phyloP scores from a whole-genome alignment of 2,888 invertebrate species.

The Drosophila conformis region DNA sequence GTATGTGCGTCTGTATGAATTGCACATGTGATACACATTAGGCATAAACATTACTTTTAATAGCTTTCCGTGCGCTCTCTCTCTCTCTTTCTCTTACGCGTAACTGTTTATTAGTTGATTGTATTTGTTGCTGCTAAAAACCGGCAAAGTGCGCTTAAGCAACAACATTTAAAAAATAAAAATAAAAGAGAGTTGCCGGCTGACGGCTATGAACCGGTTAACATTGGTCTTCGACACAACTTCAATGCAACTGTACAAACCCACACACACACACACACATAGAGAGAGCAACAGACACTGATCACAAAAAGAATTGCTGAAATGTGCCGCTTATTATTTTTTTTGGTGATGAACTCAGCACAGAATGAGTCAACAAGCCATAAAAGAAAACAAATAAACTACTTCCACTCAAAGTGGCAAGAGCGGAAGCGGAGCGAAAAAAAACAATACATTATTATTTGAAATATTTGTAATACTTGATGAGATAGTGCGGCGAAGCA shows the following conservation, averaged over 20 bases:
- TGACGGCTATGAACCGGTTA: conserved; percentile 37
- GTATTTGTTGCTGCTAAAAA: conserved; percentile 19
- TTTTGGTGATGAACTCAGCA: conserved; percentile 27
- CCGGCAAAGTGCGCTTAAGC: conserved; percentile 24
- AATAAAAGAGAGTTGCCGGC: conserved; percentile 37
- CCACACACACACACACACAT: background rate
- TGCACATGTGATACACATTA: conserved; percentile 52
- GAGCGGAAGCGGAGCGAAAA: conserved; percentile 1
- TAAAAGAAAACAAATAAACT: conserved; percentile 5
- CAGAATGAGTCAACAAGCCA: conserved; percentile 32
- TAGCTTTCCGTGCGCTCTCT: conserved; percentile 21
- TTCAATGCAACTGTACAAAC: conserved; percentile 10
- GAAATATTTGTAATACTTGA: conserved; percentile 5
- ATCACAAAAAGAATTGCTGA: conserved; percentile 21
- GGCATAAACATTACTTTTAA: conserved; percentile 54
- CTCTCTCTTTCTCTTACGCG: background rate
- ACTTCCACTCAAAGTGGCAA: background rate
- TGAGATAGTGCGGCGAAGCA: conserved; percentile 30
- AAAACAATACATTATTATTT: background rate
- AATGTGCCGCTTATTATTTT: conserved; percentile 10
- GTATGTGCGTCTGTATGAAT: conserved; percentile 10
- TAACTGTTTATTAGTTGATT: conserved; percentile 29
- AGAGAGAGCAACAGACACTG: background rate
- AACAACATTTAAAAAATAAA: conserved; percentile 5
- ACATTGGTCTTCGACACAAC: conserved; percentile 1